A percentile compares a stretch with the other conserved stretches of the same genome.
Conservation (phyloP, 2,888 invertebrate genomes). For the Morpho deidamia region DNA sequence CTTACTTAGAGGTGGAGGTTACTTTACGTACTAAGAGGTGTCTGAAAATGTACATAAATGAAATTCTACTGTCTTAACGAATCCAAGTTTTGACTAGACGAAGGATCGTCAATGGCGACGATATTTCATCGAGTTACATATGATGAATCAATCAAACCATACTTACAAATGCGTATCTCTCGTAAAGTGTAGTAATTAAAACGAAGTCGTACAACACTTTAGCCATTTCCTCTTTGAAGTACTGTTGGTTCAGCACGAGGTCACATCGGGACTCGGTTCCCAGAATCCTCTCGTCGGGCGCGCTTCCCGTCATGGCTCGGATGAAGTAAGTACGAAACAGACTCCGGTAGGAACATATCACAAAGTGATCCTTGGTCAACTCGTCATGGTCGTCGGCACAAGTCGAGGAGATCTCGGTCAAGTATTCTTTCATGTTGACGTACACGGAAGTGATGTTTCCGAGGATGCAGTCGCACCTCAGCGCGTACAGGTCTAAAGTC, state of each 20-base stretch:
- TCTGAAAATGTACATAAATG: no score
- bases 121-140: background rate
- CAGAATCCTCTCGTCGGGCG: background rate
- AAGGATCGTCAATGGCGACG: no score
- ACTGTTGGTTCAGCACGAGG: constrained; percentile 25
- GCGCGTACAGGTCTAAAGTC: constrained; percentile 30
- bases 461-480: constrained; percentile 38
- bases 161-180: constrained; percentile 58
- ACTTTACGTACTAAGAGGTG: no score
- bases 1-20: no score
- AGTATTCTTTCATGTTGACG: constrained; percentile 34
- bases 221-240: constrained; percentile 31
- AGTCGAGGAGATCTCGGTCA: constrained; percentile 28
- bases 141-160: background rate
- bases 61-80: no score
- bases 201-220: constrained; percentile 37
- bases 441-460: constrained; percentile 43
- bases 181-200: constrained; percentile 38
- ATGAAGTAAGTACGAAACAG: constrained; percentile 41
- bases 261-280: constrained; percentile 11
- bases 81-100: no score
- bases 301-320: background rate
- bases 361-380: constrained; percentile 30
- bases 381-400: constrained; percentile 24
- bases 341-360: constrained; percentile 28